These are phyloP conservation scores for Dasysyrphus tricinctus DNA, from an alignment of 2,888 invertebrate genomes.

Conservation along the genomic window DNA sequence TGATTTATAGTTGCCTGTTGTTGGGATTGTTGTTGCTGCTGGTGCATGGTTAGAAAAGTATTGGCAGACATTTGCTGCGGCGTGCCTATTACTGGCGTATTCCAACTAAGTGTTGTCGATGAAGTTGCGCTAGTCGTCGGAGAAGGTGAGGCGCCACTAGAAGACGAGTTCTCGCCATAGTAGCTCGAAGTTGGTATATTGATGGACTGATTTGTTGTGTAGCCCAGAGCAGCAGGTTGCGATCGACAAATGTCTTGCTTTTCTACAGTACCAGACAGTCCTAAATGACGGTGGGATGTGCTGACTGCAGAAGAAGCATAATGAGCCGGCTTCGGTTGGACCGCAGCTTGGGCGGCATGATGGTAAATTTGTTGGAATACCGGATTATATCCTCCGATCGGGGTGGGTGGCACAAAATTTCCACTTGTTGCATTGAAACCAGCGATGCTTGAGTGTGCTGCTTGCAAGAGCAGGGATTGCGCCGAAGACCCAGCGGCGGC, in stretches of 20 bases:
- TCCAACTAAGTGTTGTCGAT: slow-evolving; percentile 87
- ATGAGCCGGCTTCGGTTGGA: slow-evolving; percentile 88
- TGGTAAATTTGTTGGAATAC: slow-evolving; percentile 93
- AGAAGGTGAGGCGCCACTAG: slow-evolving; percentile 82
- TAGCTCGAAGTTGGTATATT: slow-evolving; percentile 82
- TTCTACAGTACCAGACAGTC: slow-evolving; percentile 84
- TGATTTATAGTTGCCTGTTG: slow-evolving; percentile 79
- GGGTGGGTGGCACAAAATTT: slow-evolving; percentile 89
- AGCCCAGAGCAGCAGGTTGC: slow-evolving; percentile 81
- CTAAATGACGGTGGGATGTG: slow-evolving; percentile 89
- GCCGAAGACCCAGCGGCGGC: slow-evolving; percentile 85
- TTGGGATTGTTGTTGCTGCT: slow-evolving; percentile 80
- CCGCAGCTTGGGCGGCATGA: slow-evolving; percentile 86
- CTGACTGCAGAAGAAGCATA: slow-evolving; percentile 86
- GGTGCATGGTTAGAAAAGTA: slow-evolving; percentile 82
- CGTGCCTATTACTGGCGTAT: slow-evolving; percentile 85
- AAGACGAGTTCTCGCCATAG: slow-evolving; percentile 82
- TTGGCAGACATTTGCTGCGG: slow-evolving; percentile 84
- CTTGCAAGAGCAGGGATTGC: slow-evolving; percentile 88
- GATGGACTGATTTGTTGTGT: slow-evolving; percentile 80
- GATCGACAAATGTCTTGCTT: slow-evolving; percentile 81
- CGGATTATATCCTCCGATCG: slow-evolving; percentile 90
- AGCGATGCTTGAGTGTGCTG: slow-evolving; percentile 86
- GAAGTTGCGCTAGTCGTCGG: slow-evolving; percentile 82
- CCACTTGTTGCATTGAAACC: slow-evolving; percentile 84